A percentile compares a stretch with the other conserved stretches of the same genome.
Evolutionary conservation across 1,140 invertebrate genomes (phyloP).

Genomic region (Zaprionus nigranus): DNA sequence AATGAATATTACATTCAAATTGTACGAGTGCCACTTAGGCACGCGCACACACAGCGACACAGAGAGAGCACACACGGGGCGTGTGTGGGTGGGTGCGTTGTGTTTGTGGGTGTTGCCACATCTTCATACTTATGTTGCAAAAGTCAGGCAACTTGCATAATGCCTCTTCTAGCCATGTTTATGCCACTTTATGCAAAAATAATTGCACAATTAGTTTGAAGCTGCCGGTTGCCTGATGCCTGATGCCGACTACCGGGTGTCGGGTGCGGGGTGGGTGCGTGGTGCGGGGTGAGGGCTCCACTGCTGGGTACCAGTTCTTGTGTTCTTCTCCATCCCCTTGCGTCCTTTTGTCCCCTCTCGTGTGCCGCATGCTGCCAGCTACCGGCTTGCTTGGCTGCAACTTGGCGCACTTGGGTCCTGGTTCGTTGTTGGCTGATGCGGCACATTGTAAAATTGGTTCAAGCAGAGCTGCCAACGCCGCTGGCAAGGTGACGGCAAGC

Average conservation of each 20-base stretch:
- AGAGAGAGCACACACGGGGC: not conserved
- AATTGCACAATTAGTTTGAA: slow-evolving; percentile 84
- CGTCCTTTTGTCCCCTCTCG: not conserved
- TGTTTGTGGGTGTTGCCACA: slow-evolving; percentile 37
- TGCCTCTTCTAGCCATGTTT: slow-evolving; percentile 83
- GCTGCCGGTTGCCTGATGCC: slow-evolving; percentile 54
- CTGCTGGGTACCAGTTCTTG: not conserved
- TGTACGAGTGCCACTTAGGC: slow-evolving; percentile 80
- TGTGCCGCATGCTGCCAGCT: not conserved
- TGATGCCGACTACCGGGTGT: slow-evolving; percentile 16
- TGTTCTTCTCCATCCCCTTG: not conserved
- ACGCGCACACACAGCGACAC: slow-evolving; percentile 47
- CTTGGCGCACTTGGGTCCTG: slow-evolving; percentile 16
- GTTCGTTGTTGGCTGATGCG: slow-evolving; percentile 24
- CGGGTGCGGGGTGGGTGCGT: not conserved
- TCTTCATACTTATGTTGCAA: slow-evolving; percentile 71
- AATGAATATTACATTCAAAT: slow-evolving; percentile 83
- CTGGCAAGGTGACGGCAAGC: slow-evolving; percentile 52
- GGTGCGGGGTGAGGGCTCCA: not conserved
- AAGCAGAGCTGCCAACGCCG: slow-evolving; percentile 70
- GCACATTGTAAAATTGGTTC: slow-evolving; percentile 79
- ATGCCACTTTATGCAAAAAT: slow-evolving; percentile 85
- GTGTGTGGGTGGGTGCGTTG: slow-evolving; percentile 10
- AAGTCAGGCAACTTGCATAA: slow-evolving; percentile 81
- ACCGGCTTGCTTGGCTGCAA: slow-evolving; percentile 16